Conservation (phyloP, 2,113 vertebrate genomes). For the Zosterops pallidus region DNA sequence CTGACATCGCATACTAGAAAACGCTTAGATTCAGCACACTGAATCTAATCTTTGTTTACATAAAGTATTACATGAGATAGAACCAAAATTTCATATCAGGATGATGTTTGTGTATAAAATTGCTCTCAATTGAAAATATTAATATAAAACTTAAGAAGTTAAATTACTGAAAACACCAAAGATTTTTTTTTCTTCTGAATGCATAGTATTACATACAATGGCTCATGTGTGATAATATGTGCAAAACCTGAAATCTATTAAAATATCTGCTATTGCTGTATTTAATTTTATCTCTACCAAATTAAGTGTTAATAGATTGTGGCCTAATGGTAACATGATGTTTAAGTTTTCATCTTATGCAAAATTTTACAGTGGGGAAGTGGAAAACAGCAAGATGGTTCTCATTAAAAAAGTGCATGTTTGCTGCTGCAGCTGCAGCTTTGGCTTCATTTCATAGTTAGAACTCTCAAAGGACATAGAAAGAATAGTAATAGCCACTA, state of each 20-base stretch:
- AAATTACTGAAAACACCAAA: background rate
- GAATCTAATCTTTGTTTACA: background rate
- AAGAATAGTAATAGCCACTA: conserved; percentile 6
- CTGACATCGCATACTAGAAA: background rate
- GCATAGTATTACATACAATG: background rate
- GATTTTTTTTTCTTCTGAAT: background rate
- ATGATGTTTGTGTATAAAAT: background rate
- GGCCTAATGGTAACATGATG: background rate
- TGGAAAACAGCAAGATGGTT: conserved; percentile 48
- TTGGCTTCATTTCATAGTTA: conserved; percentile 32
- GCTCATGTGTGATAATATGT: background rate
- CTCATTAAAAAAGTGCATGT: conserved; percentile 15
- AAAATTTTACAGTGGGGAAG: background rate
- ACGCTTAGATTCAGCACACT: background rate
- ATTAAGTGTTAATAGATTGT: background rate
- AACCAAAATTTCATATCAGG: background rate
- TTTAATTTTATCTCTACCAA: background rate
- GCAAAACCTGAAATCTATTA: background rate
- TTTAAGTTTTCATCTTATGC: background rate
- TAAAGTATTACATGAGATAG: background rate
- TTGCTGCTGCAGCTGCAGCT: conserved; percentile 59
- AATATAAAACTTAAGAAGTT: background rate
- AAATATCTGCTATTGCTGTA: background rate
- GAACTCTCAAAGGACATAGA: conserved; percentile 33
- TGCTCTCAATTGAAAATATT: background rate